A percentile compares a stretch with the other conserved stretches of the same genome.
These are phyloP conservation scores for Diabrotica virgifera DNA, from an alignment of 1,140 invertebrate genomes.

Conservation along the genomic window DNA sequence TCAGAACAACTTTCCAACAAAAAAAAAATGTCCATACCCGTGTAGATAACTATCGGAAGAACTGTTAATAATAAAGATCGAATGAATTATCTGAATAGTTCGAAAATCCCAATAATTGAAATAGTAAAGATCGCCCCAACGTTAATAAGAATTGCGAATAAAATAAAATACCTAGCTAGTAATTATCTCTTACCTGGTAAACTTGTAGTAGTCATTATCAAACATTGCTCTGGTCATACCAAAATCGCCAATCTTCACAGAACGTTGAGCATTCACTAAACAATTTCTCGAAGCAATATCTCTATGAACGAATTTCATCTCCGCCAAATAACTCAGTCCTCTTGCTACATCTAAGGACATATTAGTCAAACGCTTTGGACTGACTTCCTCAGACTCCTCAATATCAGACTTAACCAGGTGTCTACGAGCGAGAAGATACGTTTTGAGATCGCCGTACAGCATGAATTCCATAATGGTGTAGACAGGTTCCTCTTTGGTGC, in stretches of 20 bases:
- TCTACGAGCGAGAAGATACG: constrained; percentile 77
- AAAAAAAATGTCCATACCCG: too few species aligned
- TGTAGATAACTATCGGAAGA: too few species aligned
- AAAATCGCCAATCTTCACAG: constrained; percentile 89
- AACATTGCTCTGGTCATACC: constrained; percentile 88
- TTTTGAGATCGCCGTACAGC: constrained; percentile 89
- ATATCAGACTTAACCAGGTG: constrained; percentile 72
- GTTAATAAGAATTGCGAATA: too few species aligned
- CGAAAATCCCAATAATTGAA: too few species aligned
- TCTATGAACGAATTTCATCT: constrained; percentile 80
- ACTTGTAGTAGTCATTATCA: constrained; percentile 85
- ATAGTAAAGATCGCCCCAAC: too few species aligned
- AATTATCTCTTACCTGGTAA: constrained; percentile 57
- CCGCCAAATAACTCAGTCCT: constrained; percentile 77
- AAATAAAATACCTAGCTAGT: too few species aligned
- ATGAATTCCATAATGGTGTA: constrained; percentile 93
- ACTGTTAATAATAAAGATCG: too few species aligned
- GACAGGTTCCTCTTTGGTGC: constrained; percentile 79
- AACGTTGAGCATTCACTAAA: constrained; percentile 74
- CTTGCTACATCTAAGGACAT: constrained; percentile 86
- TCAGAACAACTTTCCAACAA: too few species aligned
- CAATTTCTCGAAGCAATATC: constrained; percentile 88
- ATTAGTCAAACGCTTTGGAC: constrained; percentile 71
- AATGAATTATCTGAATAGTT: too few species aligned
- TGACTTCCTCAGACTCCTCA: constrained; percentile 72